Evolutionary conservation across 1,140 invertebrate genomes (phyloP).

Genomic region (Wiebesia pumilae): DNA sequence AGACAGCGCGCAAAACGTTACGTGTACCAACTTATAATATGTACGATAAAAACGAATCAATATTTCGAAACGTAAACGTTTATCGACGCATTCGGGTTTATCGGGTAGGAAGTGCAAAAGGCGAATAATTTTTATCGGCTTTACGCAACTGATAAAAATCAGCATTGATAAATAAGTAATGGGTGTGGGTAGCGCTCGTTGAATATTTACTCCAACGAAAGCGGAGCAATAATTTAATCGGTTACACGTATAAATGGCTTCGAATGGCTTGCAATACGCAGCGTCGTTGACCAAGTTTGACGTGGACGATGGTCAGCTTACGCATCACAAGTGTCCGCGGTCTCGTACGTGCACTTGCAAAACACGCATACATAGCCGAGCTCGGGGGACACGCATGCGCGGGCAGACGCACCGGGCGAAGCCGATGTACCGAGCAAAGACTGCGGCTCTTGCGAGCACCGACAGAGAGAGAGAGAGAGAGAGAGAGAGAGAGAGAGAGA

Average conservation of each 20-base stretch:
- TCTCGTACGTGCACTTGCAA: not conserved
- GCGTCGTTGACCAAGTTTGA: not conserved
- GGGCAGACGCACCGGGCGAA: not conserved
- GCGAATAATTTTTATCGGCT: too few relatives aligned
- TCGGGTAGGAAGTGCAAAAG: too few relatives aligned
- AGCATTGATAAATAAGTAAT: not conserved
- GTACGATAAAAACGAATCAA: not conserved
- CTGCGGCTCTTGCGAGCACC: not conserved
- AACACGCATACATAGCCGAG: not conserved
- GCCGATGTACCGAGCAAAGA: not conserved
- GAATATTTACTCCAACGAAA: not conserved
- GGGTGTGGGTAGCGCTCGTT: not conserved
- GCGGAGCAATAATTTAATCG: not conserved
- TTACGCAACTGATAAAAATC: not conserved
- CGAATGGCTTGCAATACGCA: not conserved
- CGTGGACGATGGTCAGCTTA: not conserved
- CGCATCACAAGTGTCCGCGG: constrained; percentile 6
- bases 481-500: not conserved
- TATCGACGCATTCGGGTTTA: not conserved
- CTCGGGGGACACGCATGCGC: not conserved
- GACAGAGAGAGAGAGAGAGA: constrained; percentile 7
- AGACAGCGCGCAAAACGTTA: not conserved
- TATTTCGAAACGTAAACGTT: not conserved
- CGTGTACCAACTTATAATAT: not conserved
- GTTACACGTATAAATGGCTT: not conserved